Evolutionary conservation across 2,888 invertebrate genomes (phyloP).

Genomic region (Heliconius ethilla): DNA sequence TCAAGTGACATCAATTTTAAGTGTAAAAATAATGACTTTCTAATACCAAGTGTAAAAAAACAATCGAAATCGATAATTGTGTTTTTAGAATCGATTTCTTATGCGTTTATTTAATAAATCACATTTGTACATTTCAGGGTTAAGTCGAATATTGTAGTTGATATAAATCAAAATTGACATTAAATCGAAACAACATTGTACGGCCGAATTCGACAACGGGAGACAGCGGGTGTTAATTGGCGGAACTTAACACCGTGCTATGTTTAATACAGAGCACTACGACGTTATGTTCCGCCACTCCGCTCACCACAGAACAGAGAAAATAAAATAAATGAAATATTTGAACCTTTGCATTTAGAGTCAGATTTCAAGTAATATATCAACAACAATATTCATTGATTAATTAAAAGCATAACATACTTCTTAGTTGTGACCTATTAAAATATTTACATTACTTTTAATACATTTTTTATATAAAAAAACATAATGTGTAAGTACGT

Average conservation of each 20-base stretch:
- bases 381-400: neutral
- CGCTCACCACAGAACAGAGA: no score
- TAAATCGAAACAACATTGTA: neutral
- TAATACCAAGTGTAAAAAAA: neutral
- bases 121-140: neutral
- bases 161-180: neutral
- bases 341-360: no score
- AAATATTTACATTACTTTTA: slow-evolving; percentile 15
- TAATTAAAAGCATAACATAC: neutral
- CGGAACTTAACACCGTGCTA: neutral
- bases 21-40: neutral
- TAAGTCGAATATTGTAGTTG: neutral
- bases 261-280: neutral
- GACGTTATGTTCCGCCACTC: no score
- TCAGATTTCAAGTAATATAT: neutral
- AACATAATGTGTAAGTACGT: slow-evolving; percentile 8
- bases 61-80: neutral
- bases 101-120: neutral
- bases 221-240: neutral
- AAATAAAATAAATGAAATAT: no score
- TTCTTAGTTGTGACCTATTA: neutral
- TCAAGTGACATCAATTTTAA: neutral
- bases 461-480: no score
- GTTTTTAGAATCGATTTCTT: neutral
- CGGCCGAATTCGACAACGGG: no score